These are phyloP conservation scores for Atrina japonica DNA, from an alignment of 2,888 invertebrate species.

Conservation along the genomic window DNA sequence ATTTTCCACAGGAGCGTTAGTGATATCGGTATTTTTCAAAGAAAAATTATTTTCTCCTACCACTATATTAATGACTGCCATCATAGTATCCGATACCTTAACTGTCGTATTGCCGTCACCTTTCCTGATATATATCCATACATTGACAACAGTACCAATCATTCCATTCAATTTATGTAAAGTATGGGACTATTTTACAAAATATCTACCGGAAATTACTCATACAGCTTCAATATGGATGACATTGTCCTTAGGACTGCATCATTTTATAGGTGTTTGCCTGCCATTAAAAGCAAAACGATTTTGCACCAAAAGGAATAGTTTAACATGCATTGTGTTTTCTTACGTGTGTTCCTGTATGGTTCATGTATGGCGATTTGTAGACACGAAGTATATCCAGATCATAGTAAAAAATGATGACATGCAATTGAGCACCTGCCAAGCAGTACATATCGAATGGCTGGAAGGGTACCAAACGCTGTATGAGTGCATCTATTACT, in stretches of 20 bases:
- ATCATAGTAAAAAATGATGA: conserved; percentile 77
- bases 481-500: conserved; percentile 88
- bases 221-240: conserved; percentile 97
- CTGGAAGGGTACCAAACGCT: conserved; percentile 77
- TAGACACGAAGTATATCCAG: conserved; percentile 86
- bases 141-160: conserved; percentile 89
- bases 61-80: conserved; percentile 93
- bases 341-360: conserved; percentile 89
- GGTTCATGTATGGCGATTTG: conserved; percentile 91
- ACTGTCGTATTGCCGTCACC: conserved; percentile 83
- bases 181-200: conserved; percentile 83
- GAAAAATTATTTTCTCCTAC: conserved; percentile 94
- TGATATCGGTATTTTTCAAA: conserved; percentile 92
- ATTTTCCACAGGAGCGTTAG: conserved; percentile 91
- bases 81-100: conserved; percentile 96
- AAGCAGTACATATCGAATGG: conserved; percentile 50
- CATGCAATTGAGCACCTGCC: conserved; percentile 53
- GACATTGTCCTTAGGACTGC: conserved; percentile 93
- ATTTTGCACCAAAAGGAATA: conserved; percentile 84
- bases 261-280: conserved; percentile 96
- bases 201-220: conserved; percentile 82
- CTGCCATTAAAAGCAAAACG: conserved; percentile 92
- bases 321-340: conserved; percentile 88
- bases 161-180: conserved; percentile 88
- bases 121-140: conserved; percentile 93